Base-by-base conservation (phyloP, 2,888 invertebrate genomes). In the Myopa testacea region DNA sequence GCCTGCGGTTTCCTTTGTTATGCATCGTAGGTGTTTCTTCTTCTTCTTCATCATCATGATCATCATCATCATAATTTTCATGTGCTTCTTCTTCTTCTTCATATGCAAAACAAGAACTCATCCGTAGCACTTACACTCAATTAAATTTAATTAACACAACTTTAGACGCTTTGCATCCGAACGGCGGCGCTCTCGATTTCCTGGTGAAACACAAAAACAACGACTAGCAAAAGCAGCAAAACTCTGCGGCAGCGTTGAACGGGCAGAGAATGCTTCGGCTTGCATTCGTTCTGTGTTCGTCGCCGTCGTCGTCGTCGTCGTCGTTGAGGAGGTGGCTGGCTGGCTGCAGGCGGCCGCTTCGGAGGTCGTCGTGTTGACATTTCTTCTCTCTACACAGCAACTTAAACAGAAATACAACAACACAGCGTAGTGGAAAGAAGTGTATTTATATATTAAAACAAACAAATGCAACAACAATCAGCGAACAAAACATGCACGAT, bases 61-160 rank as follows among this genome's bases (percentile, higher is more conserved):
- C 26, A 3, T 62, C 62, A 26, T n/a, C 58, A 58, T 62, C 62
- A 3, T 26, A 7, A 8, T n/a, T 8, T 62, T n/a, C 26, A 4
- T 62, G n/a, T 62, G 3, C n/a, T 34, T 62, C n/a, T 34, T 26
- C 26, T 62, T 62, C 26, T 26, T 19, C n/a, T 14, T 10, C 26
- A 8, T 62, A 70, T 55, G 26, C 52, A 70, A 55, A 70, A 55
- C 55, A 8, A 5, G 4, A n/a, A 55, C 14, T 55, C 55, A n/a
- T 55, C 3, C 55, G 55, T 58, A n/a, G 26, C 71, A 60, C 71
- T 60, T 60, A 60, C 71, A 38, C 71, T 72, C 38, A 72, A 72
- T 72, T 60, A 72, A 58, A 72, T 72, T 55, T 58, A 38, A 72
- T 72, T 72, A 72, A 72, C 55, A 60, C 40, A 60, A 55, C 19